Evolutionary conservation across 2,797 vertebrate species (phyloP), one percentile per base, ranked within the genome.

Genomic region (Acrossocheilus wenchowensis): DNA sequence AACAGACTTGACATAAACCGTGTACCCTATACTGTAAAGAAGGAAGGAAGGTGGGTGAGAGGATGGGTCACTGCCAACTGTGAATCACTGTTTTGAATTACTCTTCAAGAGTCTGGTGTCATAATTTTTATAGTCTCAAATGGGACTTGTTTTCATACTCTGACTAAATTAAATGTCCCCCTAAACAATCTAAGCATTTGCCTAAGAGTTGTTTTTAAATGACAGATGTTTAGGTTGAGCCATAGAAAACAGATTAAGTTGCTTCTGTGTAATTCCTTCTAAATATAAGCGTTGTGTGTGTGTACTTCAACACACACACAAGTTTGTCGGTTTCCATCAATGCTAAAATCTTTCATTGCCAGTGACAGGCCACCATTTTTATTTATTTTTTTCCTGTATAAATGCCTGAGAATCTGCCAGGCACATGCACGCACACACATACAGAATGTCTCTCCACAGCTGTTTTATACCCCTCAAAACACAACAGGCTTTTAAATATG

Each of bases 401-500:
- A 79, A 60, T 66, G 4, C 78, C 41, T 64, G 50, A 81, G 39
- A 73, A 73, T 39, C 43, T 69, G 26, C 26, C 36, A 68, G 41
- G 36, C 26, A 83, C 57, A n/a, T 57, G 34, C 72, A 23, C 45
- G 74, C 43, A 74, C 60, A 69, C 78, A 64, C 21, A 54, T 21
- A 82, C 11, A 52, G 54, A 30, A n/a, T 57, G 64, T 79, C n/a
- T 71, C 36, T 71, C 36, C 50, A 80, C 84, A 85, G 84, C 77
- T 73, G 77, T 72, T 73, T 69, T 48, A 85, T 62, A 80, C 77
- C 68, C 50, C 82, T 79, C 68, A 73, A 78, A 60, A 79, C 77
- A 80, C 84, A 84, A 81, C 54, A 69, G 71, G 48, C 77, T 81
- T 81, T 75, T 75, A 81, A 83, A 84, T 45, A 81, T 81, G 81